These are phyloP conservation scores for Elymnias hypermnestra DNA, from an alignment of 1,140 invertebrate genomes.

Conservation along the genomic window DNA sequence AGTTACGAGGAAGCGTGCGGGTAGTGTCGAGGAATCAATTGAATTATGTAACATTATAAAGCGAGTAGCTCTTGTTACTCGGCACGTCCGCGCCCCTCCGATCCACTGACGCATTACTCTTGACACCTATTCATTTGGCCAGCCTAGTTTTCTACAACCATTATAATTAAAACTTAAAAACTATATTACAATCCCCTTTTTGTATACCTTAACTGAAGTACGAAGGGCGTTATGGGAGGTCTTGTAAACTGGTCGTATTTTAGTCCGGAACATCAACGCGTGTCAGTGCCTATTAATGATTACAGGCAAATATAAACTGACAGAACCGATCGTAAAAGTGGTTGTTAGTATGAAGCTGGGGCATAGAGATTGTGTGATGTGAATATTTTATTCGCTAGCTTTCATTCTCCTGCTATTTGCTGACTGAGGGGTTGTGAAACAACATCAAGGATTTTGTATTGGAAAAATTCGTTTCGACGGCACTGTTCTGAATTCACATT, in stretches of 20 bases:
- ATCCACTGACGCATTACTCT: slow-evolving; percentile 57
- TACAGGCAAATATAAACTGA: slow-evolving; percentile 70
- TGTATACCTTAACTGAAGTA: slow-evolving; percentile 11
- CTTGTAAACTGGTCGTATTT: slow-evolving; percentile 11
- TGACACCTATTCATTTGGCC: slow-evolving; percentile 65
- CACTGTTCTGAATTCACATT: not conserved
- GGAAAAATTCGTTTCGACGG: slow-evolving; percentile 9
- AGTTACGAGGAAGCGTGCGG: slow-evolving; percentile 67
- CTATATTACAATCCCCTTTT: slow-evolving; percentile 4
- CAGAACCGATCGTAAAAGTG: slow-evolving; percentile 54
- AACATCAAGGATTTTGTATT: slow-evolving; percentile 15
- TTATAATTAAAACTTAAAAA: slow-evolving; percentile 23
- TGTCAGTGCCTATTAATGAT: slow-evolving; percentile 56
- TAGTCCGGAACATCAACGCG: slow-evolving; percentile 33
- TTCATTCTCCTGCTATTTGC: slow-evolving; percentile 7
- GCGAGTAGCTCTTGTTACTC: slow-evolving; percentile 59
- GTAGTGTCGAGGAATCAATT: slow-evolving; percentile 72
- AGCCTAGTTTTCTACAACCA: slow-evolving; percentile 41
- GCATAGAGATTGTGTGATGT: slow-evolving; percentile 47
- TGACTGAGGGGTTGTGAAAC: slow-evolving; percentile 11
- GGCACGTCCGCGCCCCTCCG: slow-evolving; percentile 58
- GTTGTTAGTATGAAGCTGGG: slow-evolving; percentile 51
- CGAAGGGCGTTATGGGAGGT: slow-evolving; percentile 15
- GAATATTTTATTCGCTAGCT: slow-evolving; percentile 51
- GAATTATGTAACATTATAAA: slow-evolving; percentile 73